These are phyloP conservation scores for Lycocorax pyrrhopterus DNA, from an alignment of 2,113 vertebrate genomes.

Conservation along the genomic window DNA sequence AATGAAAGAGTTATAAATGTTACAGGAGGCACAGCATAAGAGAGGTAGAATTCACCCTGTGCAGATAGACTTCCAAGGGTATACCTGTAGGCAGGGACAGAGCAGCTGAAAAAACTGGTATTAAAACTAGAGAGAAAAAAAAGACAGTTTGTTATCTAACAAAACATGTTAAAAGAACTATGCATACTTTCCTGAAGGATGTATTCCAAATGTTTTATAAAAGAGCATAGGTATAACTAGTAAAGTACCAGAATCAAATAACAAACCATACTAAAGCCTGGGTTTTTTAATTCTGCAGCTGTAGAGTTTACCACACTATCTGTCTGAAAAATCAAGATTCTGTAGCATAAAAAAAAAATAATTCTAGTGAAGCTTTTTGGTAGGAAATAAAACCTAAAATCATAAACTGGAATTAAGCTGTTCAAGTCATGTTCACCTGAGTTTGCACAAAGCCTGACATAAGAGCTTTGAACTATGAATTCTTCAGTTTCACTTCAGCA, in stretches of 20 bases:
- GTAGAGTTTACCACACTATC: neutral
- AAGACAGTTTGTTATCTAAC: neutral
- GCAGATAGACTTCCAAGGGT: neutral
- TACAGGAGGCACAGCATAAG: neutral
- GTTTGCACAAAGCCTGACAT: neutral
- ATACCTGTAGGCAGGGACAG: neutral
- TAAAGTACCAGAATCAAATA: neutral
- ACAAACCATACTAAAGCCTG: neutral
- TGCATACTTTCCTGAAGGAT: neutral
- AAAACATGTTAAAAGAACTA: neutral
- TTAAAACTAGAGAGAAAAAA: neutral
- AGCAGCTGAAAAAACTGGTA: neutral
- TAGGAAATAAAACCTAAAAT: neutral
- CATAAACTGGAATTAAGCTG: neutral
- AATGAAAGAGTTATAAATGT: neutral
- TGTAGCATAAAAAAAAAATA: neutral
- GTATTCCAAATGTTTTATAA: neutral
- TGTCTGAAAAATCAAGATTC: neutral
- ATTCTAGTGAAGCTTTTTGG: neutral
- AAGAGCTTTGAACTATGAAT: neutral
- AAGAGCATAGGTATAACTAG: neutral
- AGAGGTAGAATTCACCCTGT: neutral
- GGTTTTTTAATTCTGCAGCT: neutral
- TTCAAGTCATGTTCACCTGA: neutral
- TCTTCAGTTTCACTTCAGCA: neutral